These are phyloP conservation scores for Zaprionus bogoriensis DNA, from an alignment of 2,888 invertebrate genomes.

Conservation along the genomic window DNA sequence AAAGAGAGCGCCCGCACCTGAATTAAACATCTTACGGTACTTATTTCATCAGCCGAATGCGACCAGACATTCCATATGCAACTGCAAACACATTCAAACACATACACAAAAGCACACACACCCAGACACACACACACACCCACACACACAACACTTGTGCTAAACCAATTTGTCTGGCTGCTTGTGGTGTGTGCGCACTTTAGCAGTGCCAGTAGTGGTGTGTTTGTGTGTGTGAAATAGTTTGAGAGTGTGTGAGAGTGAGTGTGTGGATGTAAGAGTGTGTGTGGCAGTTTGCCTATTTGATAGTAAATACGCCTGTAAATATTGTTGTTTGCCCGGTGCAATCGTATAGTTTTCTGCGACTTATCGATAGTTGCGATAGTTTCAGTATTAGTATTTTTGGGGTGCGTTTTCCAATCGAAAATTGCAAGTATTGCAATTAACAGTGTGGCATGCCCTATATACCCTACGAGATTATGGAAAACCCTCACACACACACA, in stretches of 20 bases:
- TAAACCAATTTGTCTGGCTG: slow-evolving; percentile 73
- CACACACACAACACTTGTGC: slow-evolving; percentile 38
- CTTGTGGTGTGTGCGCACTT: slow-evolving; percentile 40
- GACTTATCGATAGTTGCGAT: slow-evolving; percentile 20
- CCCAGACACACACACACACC: slow-evolving; percentile 10
- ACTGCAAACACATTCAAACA: slow-evolving; percentile 13
- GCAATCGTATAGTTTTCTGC: slow-evolving; percentile 27
- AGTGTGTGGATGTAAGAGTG: slow-evolving; percentile 7
- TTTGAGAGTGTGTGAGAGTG: too few species aligned
- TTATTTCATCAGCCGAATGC: slow-evolving; percentile 46
- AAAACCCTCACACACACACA: too few species aligned
- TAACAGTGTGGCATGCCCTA: too few species aligned
- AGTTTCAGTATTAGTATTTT: too few species aligned
- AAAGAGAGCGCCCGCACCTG: slow-evolving; percentile 58
- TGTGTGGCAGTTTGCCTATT: slow-evolving; percentile 12
- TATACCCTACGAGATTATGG: too few species aligned
- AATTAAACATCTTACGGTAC: slow-evolving; percentile 65
- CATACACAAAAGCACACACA: not conserved
- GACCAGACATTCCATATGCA: slow-evolving; percentile 37
- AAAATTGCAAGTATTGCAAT: too few species aligned
- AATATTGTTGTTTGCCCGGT: slow-evolving; percentile 40
- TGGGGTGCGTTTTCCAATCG: too few species aligned
- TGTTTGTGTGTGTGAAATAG: slow-evolving; percentile 17
- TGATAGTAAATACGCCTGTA: slow-evolving; percentile 16
- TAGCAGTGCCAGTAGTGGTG: not conserved